These are phyloP conservation scores for Melipona beecheii DNA, from an alignment of 2,888 invertebrate species.

Conservation along the genomic window DNA sequence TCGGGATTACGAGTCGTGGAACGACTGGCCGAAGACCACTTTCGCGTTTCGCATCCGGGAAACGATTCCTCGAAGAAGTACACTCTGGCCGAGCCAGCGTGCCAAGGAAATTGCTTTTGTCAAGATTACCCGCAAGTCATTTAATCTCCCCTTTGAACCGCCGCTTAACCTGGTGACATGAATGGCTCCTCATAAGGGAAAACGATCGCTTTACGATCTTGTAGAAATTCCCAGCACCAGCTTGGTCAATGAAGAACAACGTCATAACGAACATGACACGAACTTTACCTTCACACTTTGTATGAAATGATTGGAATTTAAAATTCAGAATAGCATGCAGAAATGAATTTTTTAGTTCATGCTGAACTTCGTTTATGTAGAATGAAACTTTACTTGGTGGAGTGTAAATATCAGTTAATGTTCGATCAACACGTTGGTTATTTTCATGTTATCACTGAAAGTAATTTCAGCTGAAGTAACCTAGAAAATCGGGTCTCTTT, in stretches of 20 bases:
- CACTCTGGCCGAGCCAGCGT: not conserved
- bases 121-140: slow-evolving; percentile 45
- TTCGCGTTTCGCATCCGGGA: slow-evolving; percentile 3
- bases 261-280: not conserved
- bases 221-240: slow-evolving; percentile 24
- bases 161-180: slow-evolving; percentile 40
- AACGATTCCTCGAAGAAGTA: slow-evolving; percentile 30
- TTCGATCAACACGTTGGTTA: no score
- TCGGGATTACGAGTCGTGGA: slow-evolving; percentile 38
- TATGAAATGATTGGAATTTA: not conserved
- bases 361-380: no score
- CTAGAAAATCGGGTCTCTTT: no score
- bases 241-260: slow-evolving; percentile 2
- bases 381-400: no score
- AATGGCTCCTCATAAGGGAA: slow-evolving; percentile 43
- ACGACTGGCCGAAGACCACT: slow-evolving; percentile 23
- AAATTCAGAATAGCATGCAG: not conserved
- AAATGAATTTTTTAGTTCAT: not conserved
- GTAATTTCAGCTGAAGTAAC: no score
- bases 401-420: no score
- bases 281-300: not conserved
- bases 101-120: slow-evolving; percentile 47
- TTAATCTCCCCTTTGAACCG: slow-evolving; percentile 40
- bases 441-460: no score
- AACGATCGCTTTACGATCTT: slow-evolving; percentile 37